Evolutionary conservation across 2,113 vertebrate species (phyloP).

Genomic region (Brachirus orientalis): DNA sequence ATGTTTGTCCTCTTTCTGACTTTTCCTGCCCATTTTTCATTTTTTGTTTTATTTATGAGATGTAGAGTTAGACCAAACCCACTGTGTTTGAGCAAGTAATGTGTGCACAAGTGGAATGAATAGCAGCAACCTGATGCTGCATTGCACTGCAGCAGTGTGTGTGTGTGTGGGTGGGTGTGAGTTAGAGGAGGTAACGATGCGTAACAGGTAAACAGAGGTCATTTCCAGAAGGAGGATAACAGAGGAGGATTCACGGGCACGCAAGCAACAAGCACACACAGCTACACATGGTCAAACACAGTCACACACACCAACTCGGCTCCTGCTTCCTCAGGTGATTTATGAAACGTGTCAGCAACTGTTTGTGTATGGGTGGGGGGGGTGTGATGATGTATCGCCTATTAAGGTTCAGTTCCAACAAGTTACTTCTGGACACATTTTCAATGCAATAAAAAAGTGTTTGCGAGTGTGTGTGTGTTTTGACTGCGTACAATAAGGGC

Average conservation of each 20-base stretch:
- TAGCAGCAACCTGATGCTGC: slow-evolving; percentile 40
- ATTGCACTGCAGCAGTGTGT: slow-evolving; percentile 59
- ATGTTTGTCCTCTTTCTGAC: neutral
- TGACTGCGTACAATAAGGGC: slow-evolving; percentile 27
- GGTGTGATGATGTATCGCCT: slow-evolving; percentile 70
- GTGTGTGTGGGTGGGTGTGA: slow-evolving; percentile 30
- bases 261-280: slow-evolving; percentile 8
- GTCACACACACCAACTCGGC: slow-evolving; percentile 9
- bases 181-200: slow-evolving; percentile 57
- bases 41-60: neutral
- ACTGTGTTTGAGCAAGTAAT: slow-evolving; percentile 8
- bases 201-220: slow-evolving; percentile 78
- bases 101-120: slow-evolving; percentile 35
- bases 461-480: slow-evolving; percentile 16
- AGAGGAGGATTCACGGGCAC: slow-evolving; percentile 33
- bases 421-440: slow-evolving; percentile 62
- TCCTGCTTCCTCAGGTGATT: slow-evolving; percentile 64
- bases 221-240: slow-evolving; percentile 63
- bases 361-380: slow-evolving; percentile 68
- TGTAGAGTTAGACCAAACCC: neutral
- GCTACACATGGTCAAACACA: neutral
- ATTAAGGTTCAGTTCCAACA: slow-evolving; percentile 51
- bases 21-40: neutral
- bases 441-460: slow-evolving; percentile 41
- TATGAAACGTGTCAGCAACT: slow-evolving; percentile 70